Base-by-base conservation (phyloP, 1,140 invertebrate species). In the Drosophila cardini region DNA sequence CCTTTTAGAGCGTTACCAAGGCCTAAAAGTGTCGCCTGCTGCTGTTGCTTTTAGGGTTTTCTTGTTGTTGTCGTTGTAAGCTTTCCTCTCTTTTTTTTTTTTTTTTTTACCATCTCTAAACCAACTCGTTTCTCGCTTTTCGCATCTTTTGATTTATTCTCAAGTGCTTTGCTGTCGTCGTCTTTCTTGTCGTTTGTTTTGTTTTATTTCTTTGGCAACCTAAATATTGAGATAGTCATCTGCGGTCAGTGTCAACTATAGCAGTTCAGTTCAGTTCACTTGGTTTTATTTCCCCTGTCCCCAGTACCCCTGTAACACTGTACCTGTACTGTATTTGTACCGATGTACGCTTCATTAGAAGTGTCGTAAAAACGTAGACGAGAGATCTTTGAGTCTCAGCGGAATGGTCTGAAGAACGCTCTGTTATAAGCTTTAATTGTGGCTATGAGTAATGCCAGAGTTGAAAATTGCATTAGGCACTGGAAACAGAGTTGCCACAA, bases 121-220 rank as follows among this genome's bases (percentile, higher is more conserved):
- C 18, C 68, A 72, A 64, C 30, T 73, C 55, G 73, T 68, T 84
- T 78, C 30, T 73, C 55, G 73, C 64, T 84, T 78, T 87, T 87
- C 80, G 83, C 83, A 87, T 89, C 83, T 89, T 89, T 89, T 89
- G 83, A 87, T 89, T 87, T 87, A 87, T 87, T 63, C 83, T 70
- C 83, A 76, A 87, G 83, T 72, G 78, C 65, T 64, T 64, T 32
- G 48, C 38, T 26, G 60, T 64, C 43, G 30, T 48, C 15, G 65
- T 21, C 13, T 48, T 48, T 30, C 21, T 48, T 32, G 5, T 32
- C 9, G 52, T 53, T 43, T 15, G 46, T 56, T 67, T 75, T 68
- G 60, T 80, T 76, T 76, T 84, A 76, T 65, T 77, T 81, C 63
- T 74, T 63, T 63, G 79, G 65, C 69, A 87, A 89, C 83, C 83